Base-by-base conservation (phyloP, 2,113 vertebrate genomes). In the Aramus guarauna region DNA sequence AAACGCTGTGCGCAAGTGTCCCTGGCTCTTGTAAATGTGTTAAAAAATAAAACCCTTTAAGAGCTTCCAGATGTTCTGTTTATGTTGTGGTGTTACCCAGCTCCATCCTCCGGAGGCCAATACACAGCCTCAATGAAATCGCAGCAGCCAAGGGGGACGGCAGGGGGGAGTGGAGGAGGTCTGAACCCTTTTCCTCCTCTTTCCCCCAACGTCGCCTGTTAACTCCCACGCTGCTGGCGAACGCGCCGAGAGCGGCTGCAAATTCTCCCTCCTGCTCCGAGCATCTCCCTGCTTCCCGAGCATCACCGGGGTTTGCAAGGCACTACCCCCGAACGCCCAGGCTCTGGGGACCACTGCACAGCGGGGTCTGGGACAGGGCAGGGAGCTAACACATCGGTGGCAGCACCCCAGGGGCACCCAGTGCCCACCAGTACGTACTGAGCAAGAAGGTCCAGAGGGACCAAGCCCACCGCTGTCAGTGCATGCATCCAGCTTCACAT, bases 61-160 rank as follows among this genome's bases (percentile, higher is more conserved):
- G 95, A 95, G 96, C 96, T 97, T 97, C 97, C 98, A 97, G 97
- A 97, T 98, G 97, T 96, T 84, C 94, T 76, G 74, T 93, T 90
- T 94, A 77, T 73, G 77, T 29, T 72, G 85, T 85, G 88, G 80
- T 90, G 90, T 89, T 96, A 84, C 97, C 90, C 93, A 75, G 96
- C 90, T 62, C 58, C 58, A 7, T 92, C 91, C 95, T 92, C 97
- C 9, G 0, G 97, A 89, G 96, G 88, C 92, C 87, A 80, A 55
- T 72, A n/a, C 66, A 5, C 90, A 79, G 94, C 79, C 94, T 95
- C 95, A 84, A 77, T 81, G 86, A 94, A 94, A 95, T 21, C 15
- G 9, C 59, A 91, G 93, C 56, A 34, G 93, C 88, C 91, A 48
- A 77, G 82, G 85, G 84, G 96, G 78, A 47, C 43, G 6, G 75